Conservation (phyloP, 2,113 vertebrate genomes). For the Numenius arquata region DNA sequence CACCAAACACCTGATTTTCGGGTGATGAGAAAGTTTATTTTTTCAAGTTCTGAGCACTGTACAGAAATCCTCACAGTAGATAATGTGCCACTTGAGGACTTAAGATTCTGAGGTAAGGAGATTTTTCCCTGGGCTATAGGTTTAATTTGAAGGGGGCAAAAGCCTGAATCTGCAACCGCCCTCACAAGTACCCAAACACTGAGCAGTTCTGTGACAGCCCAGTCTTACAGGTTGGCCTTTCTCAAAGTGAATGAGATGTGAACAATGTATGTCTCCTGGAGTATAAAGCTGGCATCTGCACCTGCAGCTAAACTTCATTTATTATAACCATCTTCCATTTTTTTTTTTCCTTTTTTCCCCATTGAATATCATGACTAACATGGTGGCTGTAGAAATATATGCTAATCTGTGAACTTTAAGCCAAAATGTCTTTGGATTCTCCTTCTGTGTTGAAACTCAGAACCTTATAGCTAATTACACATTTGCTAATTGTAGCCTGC, state of each 20-base stretch:
- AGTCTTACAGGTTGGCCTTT: background rate
- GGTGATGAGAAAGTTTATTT: background rate
- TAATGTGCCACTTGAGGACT: background rate
- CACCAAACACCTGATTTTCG: background rate
- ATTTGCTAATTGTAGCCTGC: constrained; percentile 19
- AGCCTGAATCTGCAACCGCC: background rate
- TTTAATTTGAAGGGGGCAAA: background rate
- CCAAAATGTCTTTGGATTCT: background rate
- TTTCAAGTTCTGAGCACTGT: background rate
- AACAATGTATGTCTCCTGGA: rapidly evolving
- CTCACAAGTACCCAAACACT: background rate
- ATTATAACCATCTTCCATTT: background rate
- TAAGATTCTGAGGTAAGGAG: background rate
- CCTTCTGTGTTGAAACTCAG: background rate
- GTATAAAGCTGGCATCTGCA: background rate
- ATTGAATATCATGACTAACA: background rate
- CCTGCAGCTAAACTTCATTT: background rate
- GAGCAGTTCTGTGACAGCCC: background rate
- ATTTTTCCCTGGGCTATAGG: background rate
- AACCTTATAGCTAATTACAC: background rate
- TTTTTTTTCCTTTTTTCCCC: background rate
- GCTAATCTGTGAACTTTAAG: background rate
- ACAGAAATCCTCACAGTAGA: background rate
- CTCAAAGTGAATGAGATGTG: background rate
- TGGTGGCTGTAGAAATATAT: background rate